Evolutionary conservation across 2,113 vertebrate genomes (phyloP), one percentile per base, ranked within the genome.

Genomic region (Spizaetus ornatus): DNA sequence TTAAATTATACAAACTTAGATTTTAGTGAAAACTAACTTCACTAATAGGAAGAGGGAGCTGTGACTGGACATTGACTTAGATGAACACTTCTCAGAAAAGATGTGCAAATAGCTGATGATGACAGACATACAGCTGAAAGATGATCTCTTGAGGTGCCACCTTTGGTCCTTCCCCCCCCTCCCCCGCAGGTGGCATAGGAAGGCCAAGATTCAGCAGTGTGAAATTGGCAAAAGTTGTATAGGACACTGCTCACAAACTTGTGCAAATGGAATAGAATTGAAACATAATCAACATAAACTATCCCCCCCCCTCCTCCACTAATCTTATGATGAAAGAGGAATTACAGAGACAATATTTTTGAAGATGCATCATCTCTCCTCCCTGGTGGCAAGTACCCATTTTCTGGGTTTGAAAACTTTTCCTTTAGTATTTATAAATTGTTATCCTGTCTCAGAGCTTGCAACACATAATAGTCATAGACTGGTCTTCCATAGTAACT

Each of bases 221-320:
- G n/a, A 84, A 48, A 31, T 0, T 50, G 38, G 23, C 38, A 69
- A 34, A 32, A 77, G 31, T 8, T 5, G 3, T 13, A 8, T 3
- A 67, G 42, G 14, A 11, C 21, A 31, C 32, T 36, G 18, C 40
- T 81, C 20, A 58, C 11, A 55, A 72, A 42, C 25, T 12, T 58
- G 4, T 26, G 27, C 14, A 62, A 65, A 27, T 47, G 4, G 22
- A 77, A 76, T 10, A 27, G 21, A 36, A 14, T 55, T 73, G 50
- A 87, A 90, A 40, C 4, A 31, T 16, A 63, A 50, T 12, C 32
- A 59, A 13, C 0, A 2, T 36, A 4, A 69, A 52, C 2, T 7
- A 11, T 34, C 22, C 5, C 0, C 0, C 9, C 38, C 21, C 10
- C 17, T 4, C 15, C 11, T 25, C 19, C 18, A 10, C 38, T 43